Evolutionary conservation across 64 coral and sea anemone species (phyloP).

Genomic region (Porites australiensis): DNA sequence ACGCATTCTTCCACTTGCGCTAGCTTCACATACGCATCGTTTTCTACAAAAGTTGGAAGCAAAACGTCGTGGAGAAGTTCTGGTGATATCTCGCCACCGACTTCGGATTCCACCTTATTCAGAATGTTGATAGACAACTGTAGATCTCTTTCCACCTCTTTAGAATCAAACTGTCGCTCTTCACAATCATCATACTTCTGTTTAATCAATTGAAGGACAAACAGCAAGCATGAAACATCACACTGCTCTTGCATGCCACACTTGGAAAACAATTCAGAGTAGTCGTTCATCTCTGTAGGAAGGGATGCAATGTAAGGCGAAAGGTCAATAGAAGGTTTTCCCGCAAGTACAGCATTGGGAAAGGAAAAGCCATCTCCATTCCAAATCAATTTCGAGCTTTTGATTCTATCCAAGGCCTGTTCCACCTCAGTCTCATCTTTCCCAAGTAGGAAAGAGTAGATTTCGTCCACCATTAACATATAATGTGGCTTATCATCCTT

Average conservation of each 20-base stretch:
- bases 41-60: constrained; percentile 70
- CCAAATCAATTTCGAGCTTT: constrained; percentile 74
- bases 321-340: constrained; percentile 55
- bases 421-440: background rate
- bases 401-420: background rate
- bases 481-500: constrained; percentile 59
- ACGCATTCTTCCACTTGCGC: constrained; percentile 68
- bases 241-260: constrained; percentile 45
- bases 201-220: constrained; percentile 66
- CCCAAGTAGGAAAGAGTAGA: constrained; percentile 20
- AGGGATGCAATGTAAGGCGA: constrained; percentile 64
- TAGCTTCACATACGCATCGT: constrained; percentile 42
- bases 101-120: constrained; percentile 54
- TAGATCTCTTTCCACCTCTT: constrained; percentile 62
- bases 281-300: constrained; percentile 47
- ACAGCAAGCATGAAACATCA: constrained; percentile 44
- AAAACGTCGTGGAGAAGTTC: constrained; percentile 40
- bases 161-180: background rate
- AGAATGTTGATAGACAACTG: constrained; percentile 76
- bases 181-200: constrained; percentile 50
- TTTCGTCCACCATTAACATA: constrained; percentile 45
- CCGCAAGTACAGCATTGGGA: constrained; percentile 51
- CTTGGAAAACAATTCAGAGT: constrained; percentile 36
- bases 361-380: constrained; percentile 89
- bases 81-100: background rate